Base-by-base conservation (phyloP, 2,888 invertebrate genomes). In the Diarsia brunnea region DNA sequence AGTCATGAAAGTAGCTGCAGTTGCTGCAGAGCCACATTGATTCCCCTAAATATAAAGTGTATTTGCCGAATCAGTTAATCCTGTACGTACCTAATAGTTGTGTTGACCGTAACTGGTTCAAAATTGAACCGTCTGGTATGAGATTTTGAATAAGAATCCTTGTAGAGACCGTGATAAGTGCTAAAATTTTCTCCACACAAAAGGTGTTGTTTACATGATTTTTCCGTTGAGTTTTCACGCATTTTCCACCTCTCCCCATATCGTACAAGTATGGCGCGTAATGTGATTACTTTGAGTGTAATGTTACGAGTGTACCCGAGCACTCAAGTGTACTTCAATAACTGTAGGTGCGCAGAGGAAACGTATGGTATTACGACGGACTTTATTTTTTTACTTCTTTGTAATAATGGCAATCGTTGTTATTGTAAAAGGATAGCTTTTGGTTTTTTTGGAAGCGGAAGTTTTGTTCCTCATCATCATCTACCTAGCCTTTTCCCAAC, bases 271-370 rank as follows among this genome's bases (percentile, higher is more conserved):
- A 70, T 71, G 43, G 69, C n/a, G 47, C 51, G 67, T 78, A 71
- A 83, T 83, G 72, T 78, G 80, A 80, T 80, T 80, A 80, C 80
- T 65, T 64, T 67, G 78, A 80, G 80, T 78, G 80, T 83, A 72
- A 83, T 78, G 67, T 78, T 78, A 80, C 58, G 78, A 58, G 83
- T 53, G 24, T 77, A 51, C 71, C 38, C 68, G 78, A 81, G 70
- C 67, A 49, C 72, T 68, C 51, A 53, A 80, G 71, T 64, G 63
- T 80, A 60, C 83, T 82, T 83, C 71, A 64, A 78, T 71, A 78
- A 43, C 70, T 68, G 71, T 63, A 53, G 31, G 51, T 43, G 24
- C 24, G 24, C 47, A 43, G n/a, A 24, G 14, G 43, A 51, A 55
- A 51, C 24, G 51, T 58, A n/a, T 53, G 19, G 31, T 24, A 68